Base-by-base conservation (phyloP, 2,888 invertebrate genomes). In the Lepidochitona cinerea region DNA sequence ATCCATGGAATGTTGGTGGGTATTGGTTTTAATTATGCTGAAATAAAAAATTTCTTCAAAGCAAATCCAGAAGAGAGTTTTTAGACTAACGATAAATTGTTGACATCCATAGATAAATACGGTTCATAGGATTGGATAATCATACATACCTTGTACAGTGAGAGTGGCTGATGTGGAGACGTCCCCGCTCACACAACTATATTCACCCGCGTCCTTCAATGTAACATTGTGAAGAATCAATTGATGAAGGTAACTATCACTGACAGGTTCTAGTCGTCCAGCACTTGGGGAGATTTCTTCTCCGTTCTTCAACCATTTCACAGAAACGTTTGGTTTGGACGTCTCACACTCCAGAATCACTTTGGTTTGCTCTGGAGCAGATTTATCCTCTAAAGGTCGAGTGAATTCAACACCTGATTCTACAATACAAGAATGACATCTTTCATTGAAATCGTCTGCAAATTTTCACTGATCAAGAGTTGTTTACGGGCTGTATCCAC, bases 151-250 rank as follows among this genome's bases (percentile, higher is more conserved):
- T 54, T 77, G 70, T 35, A 84, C 80, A 29, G 74, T 72, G 32
- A 84, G 72, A 29, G 70, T 70, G 49, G 75, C 73, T 4, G 77
- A 71, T 36, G 79, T 80, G 6, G 79, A 78, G 29, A 81, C 79
- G 1, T 76, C 68, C 5, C 83, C 83, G 1, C 79, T 82, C 67
- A 82, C 83, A 68, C 82, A 81, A 14, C 76, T 71, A 77, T 85
- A 85, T 29, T 70, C 64, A 32, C 82, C 84, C 14, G 76, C 74
- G 75, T 84, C 84, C 12, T 37, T 65, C 14, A 92, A 90, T 65
- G 92, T 92, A 23, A 94, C 93, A 71, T 93, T 92, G 41, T 91
- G 89, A 68, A 97, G 93, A 23, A 93, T 92, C 83, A 97, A 91
- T 33, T 94, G 93, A 85, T 94, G 92, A 18, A 80, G 71, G 32